A percentile compares a stretch with the other conserved stretches of the same genome.
Conservation (phyloP, 1,140 invertebrate genomes). For the Ladona fulva region DNA sequence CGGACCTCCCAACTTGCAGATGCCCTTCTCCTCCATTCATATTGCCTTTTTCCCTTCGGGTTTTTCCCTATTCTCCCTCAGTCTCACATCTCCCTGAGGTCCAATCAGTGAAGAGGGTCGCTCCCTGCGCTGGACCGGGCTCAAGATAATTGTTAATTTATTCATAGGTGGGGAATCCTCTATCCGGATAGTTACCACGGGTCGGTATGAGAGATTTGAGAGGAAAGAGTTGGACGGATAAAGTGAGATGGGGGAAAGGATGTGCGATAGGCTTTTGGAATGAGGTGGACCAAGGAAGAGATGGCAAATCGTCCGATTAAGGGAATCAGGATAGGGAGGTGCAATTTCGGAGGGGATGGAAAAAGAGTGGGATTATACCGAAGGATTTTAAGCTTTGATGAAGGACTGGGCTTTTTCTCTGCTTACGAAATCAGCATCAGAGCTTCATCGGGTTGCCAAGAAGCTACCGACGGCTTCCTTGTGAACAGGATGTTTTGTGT, state of each 20-base stretch:
- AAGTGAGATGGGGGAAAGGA: neutral
- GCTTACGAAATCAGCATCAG: too few species aligned
- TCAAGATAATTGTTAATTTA: slow-evolving; percentile 11
- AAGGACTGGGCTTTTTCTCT: too few species aligned
- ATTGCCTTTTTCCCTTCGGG: too few species aligned
- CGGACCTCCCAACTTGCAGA: neutral
- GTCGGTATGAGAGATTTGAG: neutral
- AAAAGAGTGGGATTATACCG: neutral
- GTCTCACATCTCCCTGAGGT: neutral
- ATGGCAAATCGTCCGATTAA: neutral
- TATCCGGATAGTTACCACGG: neutral
- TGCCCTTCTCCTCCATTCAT: neutral
- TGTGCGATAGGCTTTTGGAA: neutral
- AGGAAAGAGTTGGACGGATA: neutral
- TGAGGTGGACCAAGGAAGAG: neutral
- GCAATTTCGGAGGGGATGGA: neutral
- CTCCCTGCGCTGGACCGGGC: neutral
- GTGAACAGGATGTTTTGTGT: too few species aligned
- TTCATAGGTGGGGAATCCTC: neutral
- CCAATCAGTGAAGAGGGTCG: neutral
- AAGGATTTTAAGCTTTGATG: too few species aligned
- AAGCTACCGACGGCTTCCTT: too few species aligned
- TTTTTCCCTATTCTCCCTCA: neutral
- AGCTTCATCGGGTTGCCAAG: too few species aligned
- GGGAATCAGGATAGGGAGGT: neutral